Percentiles rank a stretch among this genome's conserved stretches.
Conservation (phyloP, 2,888 invertebrate species). For the Shargacucullia verbasci region DNA sequence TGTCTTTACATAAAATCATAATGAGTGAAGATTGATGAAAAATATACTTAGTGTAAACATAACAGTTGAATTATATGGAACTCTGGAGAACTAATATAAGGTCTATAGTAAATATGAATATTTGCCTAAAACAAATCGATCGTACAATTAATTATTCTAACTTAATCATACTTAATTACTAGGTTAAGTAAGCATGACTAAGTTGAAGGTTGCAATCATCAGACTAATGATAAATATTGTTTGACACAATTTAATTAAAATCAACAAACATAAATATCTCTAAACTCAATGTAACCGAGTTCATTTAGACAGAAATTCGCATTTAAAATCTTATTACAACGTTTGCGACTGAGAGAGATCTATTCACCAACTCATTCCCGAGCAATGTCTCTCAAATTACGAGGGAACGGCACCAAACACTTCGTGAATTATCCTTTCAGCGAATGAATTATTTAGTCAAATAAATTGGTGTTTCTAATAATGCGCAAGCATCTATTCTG, state of each 20-base stretch:
- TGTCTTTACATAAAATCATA: slow-evolving; percentile 2
- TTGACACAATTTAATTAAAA: slow-evolving; percentile 55
- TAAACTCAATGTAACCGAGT: slow-evolving; percentile 65
- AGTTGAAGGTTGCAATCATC: slow-evolving; percentile 18
- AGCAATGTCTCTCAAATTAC: slow-evolving; percentile 71
- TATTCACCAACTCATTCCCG: slow-evolving; percentile 63
- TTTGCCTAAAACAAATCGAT: no score
- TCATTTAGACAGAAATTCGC: slow-evolving; percentile 77
- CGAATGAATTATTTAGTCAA: slow-evolving; percentile 68
- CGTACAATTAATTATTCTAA: no score
- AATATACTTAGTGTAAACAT: neutral
- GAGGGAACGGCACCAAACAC: slow-evolving; percentile 61
- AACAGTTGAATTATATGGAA: no score
- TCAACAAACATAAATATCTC: slow-evolving; percentile 57
- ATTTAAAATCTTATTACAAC: slow-evolving; percentile 82
- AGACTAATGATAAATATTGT: slow-evolving; percentile 43
- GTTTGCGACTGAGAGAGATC: slow-evolving; percentile 58
- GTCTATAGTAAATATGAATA: no score
- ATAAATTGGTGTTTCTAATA: slow-evolving; percentile 67
- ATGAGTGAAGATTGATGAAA: slow-evolving; percentile 4
- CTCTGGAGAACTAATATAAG: no score
- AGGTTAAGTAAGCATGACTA: no score
- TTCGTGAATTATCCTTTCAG: slow-evolving; percentile 70
- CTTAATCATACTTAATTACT: no score
- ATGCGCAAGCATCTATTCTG: slow-evolving; percentile 52